Percentiles rank a stretch among this genome's conserved stretches.
Conservation (phyloP, 2,797 vertebrate species). For the Tinamus major region DNA sequence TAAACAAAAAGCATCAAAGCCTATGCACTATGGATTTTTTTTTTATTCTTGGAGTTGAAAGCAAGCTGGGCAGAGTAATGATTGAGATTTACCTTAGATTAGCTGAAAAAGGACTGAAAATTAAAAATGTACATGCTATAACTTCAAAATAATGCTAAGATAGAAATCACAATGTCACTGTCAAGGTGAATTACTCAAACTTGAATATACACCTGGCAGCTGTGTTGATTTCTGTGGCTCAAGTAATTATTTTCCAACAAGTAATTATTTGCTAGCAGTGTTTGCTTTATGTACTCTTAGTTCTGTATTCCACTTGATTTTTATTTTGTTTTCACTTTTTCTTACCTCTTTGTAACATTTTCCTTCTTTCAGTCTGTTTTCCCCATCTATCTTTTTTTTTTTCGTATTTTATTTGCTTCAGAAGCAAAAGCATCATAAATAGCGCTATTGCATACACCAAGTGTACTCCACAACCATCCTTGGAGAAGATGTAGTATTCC, state of each 20-base stretch:
- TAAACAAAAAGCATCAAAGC: constrained; percentile 39
- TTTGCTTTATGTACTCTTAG: background rate
- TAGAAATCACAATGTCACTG: background rate
- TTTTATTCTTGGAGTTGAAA: constrained; percentile 40
- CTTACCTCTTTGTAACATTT: background rate
- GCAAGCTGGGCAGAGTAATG: background rate
- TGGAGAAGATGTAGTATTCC: background rate
- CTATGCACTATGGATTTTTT: background rate
- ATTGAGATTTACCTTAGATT: constrained; percentile 32
- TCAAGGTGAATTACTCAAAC: constrained; percentile 10
- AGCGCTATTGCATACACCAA: background rate
- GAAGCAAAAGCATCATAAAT: background rate
- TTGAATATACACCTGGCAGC: background rate
- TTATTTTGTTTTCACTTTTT: background rate
- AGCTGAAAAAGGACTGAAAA: background rate
- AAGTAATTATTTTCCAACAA: background rate
- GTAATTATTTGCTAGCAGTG: background rate
- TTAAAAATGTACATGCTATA: constrained; percentile 25
- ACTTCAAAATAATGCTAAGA: background rate
- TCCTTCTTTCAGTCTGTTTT: background rate
- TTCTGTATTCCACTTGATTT: background rate
- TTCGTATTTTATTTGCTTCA: background rate
- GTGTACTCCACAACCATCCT: background rate
- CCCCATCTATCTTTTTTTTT: background rate
- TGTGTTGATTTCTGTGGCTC: background rate